Conservation (phyloP, 2,888 invertebrate genomes). For the Lithodes maja region DNA sequence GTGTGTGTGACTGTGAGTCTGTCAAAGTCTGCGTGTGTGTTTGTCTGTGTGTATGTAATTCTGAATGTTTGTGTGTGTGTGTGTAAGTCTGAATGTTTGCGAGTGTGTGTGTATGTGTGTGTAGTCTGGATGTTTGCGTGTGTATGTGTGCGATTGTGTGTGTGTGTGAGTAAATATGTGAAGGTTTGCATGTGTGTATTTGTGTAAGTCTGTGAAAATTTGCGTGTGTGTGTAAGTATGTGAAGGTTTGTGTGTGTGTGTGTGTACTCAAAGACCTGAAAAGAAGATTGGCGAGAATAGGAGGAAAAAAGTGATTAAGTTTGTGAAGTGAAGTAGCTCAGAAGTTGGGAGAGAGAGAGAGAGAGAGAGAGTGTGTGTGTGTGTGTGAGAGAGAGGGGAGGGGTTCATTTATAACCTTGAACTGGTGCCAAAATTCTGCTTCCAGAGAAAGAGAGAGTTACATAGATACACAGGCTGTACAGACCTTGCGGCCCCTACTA, state of each 20-base stretch:
- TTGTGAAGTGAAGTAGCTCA: neutral
- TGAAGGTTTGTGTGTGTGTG: neutral
- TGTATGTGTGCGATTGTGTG: no score
- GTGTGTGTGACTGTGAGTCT: no score
- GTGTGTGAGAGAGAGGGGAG: neutral
- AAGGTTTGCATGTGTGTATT: no score
- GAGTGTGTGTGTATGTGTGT: no score
- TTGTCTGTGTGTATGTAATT: no score
- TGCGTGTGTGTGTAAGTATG: neutral
- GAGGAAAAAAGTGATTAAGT: neutral
- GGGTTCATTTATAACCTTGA: neutral
- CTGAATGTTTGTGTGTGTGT: no score
- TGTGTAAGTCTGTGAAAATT: neutral
- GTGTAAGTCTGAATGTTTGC: no score
- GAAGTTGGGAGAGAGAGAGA: neutral
- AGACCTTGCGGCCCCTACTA: no score
- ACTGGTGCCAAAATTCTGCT: no score
- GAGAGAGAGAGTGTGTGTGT: neutral
- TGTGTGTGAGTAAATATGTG: no score
- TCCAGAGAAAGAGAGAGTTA: neutral
- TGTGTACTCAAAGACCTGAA: neutral
- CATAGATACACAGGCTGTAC: neutral
- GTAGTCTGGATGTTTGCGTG: no score
- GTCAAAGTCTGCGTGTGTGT: no score
- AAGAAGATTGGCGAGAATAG: neutral